A percentile compares a stretch with the other conserved stretches of the same genome.
phyloP scores from a whole-genome alignment of 2,113 vertebrate genomes.

The Irena cyanogastra region DNA sequence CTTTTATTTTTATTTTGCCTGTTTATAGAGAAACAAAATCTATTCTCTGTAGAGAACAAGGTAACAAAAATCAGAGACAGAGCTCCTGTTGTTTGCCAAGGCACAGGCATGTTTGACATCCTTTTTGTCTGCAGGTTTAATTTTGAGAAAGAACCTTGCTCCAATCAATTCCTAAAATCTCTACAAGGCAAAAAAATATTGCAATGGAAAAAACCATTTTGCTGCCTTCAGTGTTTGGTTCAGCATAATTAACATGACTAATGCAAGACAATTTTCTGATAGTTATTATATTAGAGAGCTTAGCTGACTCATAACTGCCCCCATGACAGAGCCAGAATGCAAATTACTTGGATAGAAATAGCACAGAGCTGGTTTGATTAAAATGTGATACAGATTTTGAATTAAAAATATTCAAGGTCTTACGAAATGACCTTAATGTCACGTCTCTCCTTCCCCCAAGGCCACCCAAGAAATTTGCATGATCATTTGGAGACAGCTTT shows the following conservation, averaged over 20 bases:
- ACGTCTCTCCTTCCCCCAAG: neutral
- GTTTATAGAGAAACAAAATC: neutral
- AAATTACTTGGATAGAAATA: slow-evolving; percentile 60
- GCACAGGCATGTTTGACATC: neutral
- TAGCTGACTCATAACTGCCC: slow-evolving; percentile 72
- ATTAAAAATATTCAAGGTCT: slow-evolving; percentile 62
- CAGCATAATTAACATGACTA: slow-evolving; percentile 78
- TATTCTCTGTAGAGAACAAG: neutral
- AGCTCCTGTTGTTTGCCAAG: neutral
- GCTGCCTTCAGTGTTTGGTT: slow-evolving; percentile 63
- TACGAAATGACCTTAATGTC: slow-evolving; percentile 59
- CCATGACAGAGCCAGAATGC: slow-evolving; percentile 64
- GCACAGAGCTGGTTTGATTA: slow-evolving; percentile 62
- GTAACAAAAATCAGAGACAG: neutral
- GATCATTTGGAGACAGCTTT: neutral
- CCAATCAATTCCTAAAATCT: slow-evolving; percentile 62
- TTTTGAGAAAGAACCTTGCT: slow-evolving; percentile 12
- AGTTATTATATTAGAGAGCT: slow-evolving; percentile 73
- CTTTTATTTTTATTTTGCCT: neutral
- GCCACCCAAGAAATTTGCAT: slow-evolving; percentile 41
- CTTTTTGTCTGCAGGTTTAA: slow-evolving; percentile 11
- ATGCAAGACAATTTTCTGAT: slow-evolving; percentile 74
- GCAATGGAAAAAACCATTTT: slow-evolving; percentile 63
- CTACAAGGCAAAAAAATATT: slow-evolving; percentile 45
- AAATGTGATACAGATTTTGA: slow-evolving; percentile 65